Evolutionary conservation across 2,113 vertebrate species (phyloP), one percentile per base, ranked within the genome.

Genomic region (Antigone vipio): DNA sequence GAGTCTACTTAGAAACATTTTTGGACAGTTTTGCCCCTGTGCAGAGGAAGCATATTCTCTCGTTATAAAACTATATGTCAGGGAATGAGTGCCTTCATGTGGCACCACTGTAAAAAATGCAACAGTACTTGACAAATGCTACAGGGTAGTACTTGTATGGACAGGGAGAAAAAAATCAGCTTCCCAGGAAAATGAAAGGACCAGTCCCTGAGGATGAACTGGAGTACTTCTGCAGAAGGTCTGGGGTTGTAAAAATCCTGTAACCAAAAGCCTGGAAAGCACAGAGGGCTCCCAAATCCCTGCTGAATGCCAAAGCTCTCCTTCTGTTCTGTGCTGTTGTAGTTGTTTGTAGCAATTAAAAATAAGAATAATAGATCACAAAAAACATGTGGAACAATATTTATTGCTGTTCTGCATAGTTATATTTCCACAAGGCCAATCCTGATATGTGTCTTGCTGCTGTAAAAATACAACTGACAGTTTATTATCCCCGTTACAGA

Each of bases 401-500:
- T 97, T 93, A 94, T 76, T 89, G 77, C 69, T 89, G 66, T 78
- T 89, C 77, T 94, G 58, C 59, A 60, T 95, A 77, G 64, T 81
- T 96, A 88, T 97, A 94, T 96, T 97, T 95, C 96, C 91, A 93
- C 35, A 66, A 93, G 73, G 21, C 76, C 47, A 87, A 75, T 63
- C 62, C 73, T 94, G 62, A 55, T 93, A 78, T 52, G 60, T 75
- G 49, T 92, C 89, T 92, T 35, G 7, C 75, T 92, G 74, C 85
- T 11, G 11, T 97, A 96, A 96, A 98, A 97, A 97, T 84, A 91
- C 84, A 98, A 92, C 89, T 95, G 83, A 83, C 15, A 5, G 88
- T 98, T 96, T 97, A 97, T 98, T 97, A 97, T 94, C 97, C 96
- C 94, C 0, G 9, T 97, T 96, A 93, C 78, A 85, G 62, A 97